Evolutionary conservation across 2,888 invertebrate genomes (phyloP), one percentile per base, ranked within the genome.

Genomic region (Drosophila cracens): DNA sequence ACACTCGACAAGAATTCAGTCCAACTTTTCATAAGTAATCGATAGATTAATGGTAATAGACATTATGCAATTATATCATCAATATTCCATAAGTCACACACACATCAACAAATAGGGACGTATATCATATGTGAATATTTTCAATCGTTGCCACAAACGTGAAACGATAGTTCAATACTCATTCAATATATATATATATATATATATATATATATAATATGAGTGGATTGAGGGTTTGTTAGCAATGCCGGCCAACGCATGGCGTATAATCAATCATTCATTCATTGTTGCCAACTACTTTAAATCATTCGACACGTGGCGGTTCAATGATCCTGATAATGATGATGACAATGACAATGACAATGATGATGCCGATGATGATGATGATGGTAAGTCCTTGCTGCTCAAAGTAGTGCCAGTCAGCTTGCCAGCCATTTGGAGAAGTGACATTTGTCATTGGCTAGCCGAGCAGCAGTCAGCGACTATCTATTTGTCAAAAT

Each of bases 181-280:
- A 33, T 33, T 31, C 10, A 31, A 33, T 33, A 33, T 33, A 33
- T 10, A 31, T 0, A 10, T 10, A 33, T 33, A 31, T 7, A 7
- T 7, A 29, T 0, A 29, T 10, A 31, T 4, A 2, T 31, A 4
- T 33, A 10, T 33, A 33, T 10, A 33, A n/a, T 36, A 29, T 31
- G 27, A 13, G 27, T 18, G n/a, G 11, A 5, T 29, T 56, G 40
- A 21, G 21, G n/a, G 38, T 10, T 29, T 21, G 40, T 43, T 25
- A 33, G 36, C 46, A 46, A 62, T 66, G 53, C 56, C 43, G 66
- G 65, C 43, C 57, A 63, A 49, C 40, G 48, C 40, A 38, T 46
- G 61, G 13, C 53, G 21, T 51, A 64, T 83, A 87, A 89, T 84
- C 89, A 84, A 89, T 84, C 83, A 87, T 84, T 83, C 73, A 83